These are phyloP conservation scores for Pelochelys cantorii DNA, from an alignment of 2,797 vertebrate genomes.

Conservation along the genomic window DNA sequence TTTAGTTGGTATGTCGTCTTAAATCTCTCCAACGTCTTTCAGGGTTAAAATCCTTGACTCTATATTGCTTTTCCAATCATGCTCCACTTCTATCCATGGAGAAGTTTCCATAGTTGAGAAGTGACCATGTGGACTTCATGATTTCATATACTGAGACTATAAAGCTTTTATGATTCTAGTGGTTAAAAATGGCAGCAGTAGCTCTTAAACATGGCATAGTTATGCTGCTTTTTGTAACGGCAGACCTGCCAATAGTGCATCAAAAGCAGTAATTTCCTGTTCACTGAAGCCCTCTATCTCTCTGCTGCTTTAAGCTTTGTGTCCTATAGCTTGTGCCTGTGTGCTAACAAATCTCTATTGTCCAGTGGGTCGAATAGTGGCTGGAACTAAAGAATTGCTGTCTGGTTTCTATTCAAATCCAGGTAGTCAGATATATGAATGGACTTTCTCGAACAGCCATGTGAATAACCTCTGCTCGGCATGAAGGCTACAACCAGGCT, in stretches of 20 bases:
- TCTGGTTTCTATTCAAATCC: constrained; percentile 99
- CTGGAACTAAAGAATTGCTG: constrained; percentile 89
- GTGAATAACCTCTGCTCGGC: constrained; percentile 79
- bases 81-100: constrained; percentile 50
- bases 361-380: constrained; percentile 88
- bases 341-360: constrained; percentile 97
- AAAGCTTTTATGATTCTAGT: constrained; percentile 79
- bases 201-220: constrained; percentile 81
- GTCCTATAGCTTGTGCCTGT: constrained; percentile 89
- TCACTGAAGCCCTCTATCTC: constrained; percentile 84
- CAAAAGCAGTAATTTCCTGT: constrained; percentile 98
- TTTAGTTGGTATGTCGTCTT: constrained; percentile 3
- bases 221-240: constrained; percentile 81
- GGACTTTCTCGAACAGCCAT: constrained; percentile 80
- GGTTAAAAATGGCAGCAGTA: constrained; percentile 77
- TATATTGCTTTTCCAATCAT: background rate
- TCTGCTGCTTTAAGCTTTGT: constrained; percentile 90
- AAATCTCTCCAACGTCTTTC: background rate
- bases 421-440: constrained; percentile 88
- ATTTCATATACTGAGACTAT: constrained; percentile 77
- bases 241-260: constrained; percentile 89
- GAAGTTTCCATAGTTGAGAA: constrained; percentile 55
- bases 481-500: constrained; percentile 58
- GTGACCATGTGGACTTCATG: constrained; percentile 71
- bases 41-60: constrained; percentile 19